These are phyloP conservation scores for Cerceris ruficornis DNA, from an alignment of 2,888 invertebrate species.

Conservation along the genomic window DNA sequence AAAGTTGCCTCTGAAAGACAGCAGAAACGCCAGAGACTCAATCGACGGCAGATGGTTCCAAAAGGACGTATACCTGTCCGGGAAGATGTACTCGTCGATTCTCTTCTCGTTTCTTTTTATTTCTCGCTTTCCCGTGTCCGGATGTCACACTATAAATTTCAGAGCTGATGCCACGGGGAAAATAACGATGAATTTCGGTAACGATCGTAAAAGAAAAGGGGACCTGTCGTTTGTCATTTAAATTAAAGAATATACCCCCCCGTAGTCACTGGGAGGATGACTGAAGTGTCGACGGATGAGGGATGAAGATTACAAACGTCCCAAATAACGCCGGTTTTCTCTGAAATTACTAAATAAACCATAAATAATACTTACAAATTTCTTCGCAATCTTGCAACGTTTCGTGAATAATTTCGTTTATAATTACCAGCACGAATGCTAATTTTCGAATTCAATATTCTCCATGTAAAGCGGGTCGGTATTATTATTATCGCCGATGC, in stretches of 20 bases:
- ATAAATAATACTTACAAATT: too few relatives aligned
- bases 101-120: background rate
- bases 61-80: constrained; percentile 58
- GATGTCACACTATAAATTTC: background rate
- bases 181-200: background rate
- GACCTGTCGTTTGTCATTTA: background rate
- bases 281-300: too few relatives aligned
- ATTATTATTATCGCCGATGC: too few relatives aligned
- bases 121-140: background rate
- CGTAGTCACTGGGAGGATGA: too few relatives aligned
- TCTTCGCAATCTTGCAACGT: too few relatives aligned
- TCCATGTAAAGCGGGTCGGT: too few relatives aligned
- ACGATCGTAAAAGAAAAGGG: background rate
- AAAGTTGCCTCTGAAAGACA: too few relatives aligned
- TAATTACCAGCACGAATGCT: too few relatives aligned
- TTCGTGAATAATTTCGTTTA: too few relatives aligned
- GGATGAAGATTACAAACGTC: background rate
- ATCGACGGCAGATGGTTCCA: constrained; percentile 68
- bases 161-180: background rate
- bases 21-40: constrained; percentile 45
- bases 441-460: too few relatives aligned
- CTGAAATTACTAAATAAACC: too few relatives aligned
- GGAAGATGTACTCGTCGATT: constrained; percentile 30
- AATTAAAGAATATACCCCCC: background rate
- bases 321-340: background rate